A percentile compares a stretch with the other conserved stretches of the same genome.
Evolutionary conservation across 2,888 invertebrate genomes (phyloP).

Genomic region (Coleophora flavipennella): DNA sequence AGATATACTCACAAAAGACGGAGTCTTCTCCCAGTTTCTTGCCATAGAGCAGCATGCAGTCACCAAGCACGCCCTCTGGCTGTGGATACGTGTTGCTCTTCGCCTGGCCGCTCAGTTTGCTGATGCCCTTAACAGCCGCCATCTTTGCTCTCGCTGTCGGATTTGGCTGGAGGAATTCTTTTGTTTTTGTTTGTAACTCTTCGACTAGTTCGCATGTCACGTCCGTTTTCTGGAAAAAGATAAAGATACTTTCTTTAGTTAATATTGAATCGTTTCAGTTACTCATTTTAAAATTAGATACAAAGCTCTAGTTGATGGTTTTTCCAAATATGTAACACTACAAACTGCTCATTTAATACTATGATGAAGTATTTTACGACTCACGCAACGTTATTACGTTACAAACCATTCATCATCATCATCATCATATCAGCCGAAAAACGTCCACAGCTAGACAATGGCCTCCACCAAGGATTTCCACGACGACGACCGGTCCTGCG

Average conservation of each 20-base stretch:
- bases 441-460: too few relatives aligned
- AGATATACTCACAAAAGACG: constrained; percentile 80
- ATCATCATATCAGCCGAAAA: too few relatives aligned
- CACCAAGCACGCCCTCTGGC: constrained; percentile 97
- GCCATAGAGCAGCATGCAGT: constrained; percentile 96
- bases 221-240: constrained; percentile 90
- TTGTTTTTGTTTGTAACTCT: constrained; percentile 96
- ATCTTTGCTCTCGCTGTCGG: constrained; percentile 96
- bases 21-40: constrained; percentile 96
- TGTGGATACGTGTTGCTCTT: constrained; percentile 98
- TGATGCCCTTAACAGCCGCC: constrained; percentile 96
- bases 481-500: too few relatives aligned
- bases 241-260: background rate
- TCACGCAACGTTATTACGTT: too few relatives aligned
- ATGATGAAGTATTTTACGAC: too few relatives aligned
- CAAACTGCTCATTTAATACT: too few relatives aligned
- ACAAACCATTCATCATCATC: too few relatives aligned
- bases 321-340: too few relatives aligned
- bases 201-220: constrained; percentile 97
- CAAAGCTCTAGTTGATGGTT: too few relatives aligned
- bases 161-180: constrained; percentile 99
- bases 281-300: too few relatives aligned
- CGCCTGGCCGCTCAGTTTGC: constrained; percentile 96
- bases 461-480: too few relatives aligned
- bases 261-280: too few relatives aligned